Evolutionary conservation across 2,888 invertebrate genomes (phyloP), one percentile per base, ranked within the genome.

Genomic region (Pseudococcus longispinus): DNA sequence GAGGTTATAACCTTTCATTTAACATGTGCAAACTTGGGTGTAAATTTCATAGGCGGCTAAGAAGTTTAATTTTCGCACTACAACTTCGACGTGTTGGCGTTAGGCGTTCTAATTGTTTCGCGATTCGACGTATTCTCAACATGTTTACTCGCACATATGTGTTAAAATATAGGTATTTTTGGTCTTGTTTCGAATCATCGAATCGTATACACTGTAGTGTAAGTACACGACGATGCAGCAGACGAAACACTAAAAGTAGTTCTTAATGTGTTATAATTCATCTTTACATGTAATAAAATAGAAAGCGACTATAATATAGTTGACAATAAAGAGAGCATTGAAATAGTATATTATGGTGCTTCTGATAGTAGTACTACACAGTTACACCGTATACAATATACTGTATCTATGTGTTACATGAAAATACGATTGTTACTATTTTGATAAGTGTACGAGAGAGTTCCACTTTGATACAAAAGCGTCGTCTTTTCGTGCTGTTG

Each of bases 21-120:
- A 65, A 65, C 65, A 23, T 26, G 15, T 26, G 26, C 65, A 65
- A n/a, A 65, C 11, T 65, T 65, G 26, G 26, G 65, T 11, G 65
- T 65, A 65, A 65, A 65, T 65, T 65, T 65, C 65, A 65, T 65
- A 65, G 65, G 65, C 23, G 51, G 51, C 51, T 65, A 26, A 26
- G 65, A 65, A 65, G 65, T 65, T 65, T 65, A 6, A 65, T 65
- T 65, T 65, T 65, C 65, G 26, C 65, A 13, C 26, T 26, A 26
- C 26, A 65, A 65, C 65, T 65, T 65, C 65, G 13, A 65, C 23
- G 37, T 37, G 37, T 37, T 6, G 37, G 37, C 37, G 13, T 65
- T 65, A 26, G 23, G 15, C 26, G 65, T 65, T 65, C 26, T 65
- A 65, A 65, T 65, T 26, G 65, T 65, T 20, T 65, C 26, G 23